Evolutionary conservation across 1,140 invertebrate genomes (phyloP).

Genomic region (Drosophila miranda): DNA sequence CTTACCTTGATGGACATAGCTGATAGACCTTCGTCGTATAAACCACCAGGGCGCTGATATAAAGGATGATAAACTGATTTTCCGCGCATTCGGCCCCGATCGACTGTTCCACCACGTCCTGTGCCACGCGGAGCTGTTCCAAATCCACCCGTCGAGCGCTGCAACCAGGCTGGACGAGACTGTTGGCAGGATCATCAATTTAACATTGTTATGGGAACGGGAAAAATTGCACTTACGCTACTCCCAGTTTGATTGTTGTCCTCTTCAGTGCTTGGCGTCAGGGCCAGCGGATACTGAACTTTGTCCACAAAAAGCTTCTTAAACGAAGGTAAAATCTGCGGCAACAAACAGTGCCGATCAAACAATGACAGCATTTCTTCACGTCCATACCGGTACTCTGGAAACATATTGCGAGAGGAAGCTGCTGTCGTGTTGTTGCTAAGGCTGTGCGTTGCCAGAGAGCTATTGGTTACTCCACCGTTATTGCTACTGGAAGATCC

Average conservation of each 20-base stretch:
- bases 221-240: constrained; percentile 38
- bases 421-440: constrained; percentile 16
- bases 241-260: constrained; percentile 83
- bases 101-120: constrained; percentile 84
- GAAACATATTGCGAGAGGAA: constrained; percentile 65
- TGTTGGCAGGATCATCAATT: constrained; percentile 9
- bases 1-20: constrained; percentile 54
- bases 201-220: background rate
- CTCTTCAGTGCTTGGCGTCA: constrained; percentile 90
- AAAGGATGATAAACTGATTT: constrained; percentile 82
- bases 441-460: constrained; percentile 39
- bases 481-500: constrained; percentile 50
- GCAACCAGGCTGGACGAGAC: constrained; percentile 84
- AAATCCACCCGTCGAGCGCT: constrained; percentile 83
- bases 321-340: constrained; percentile 86
- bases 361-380: constrained; percentile 95
- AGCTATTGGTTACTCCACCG: constrained; percentile 47
- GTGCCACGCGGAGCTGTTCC: constrained; percentile 77
- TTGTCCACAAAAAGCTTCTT: constrained; percentile 89
- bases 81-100: constrained; percentile 85
- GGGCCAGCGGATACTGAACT: constrained; percentile 89
- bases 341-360: constrained; percentile 86
- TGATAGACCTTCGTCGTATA: constrained; percentile 68
- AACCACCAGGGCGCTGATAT: constrained; percentile 70
- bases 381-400: constrained; percentile 87